Evolutionary conservation across 2,888 invertebrate species (phyloP).

Genomic region (Cephus spinipes): DNA sequence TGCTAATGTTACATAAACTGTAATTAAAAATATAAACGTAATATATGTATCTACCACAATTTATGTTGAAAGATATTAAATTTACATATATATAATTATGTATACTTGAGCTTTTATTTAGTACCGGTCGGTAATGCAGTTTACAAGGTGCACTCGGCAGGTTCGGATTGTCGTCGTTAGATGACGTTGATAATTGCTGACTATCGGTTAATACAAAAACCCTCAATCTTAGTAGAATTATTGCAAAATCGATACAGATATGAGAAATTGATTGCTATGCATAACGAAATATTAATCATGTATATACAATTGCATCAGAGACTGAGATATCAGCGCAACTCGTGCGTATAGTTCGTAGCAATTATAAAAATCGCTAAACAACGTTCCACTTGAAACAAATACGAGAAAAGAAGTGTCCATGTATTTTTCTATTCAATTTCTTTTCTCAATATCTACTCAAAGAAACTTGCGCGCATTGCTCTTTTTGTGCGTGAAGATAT

Average conservation of each 20-base stretch:
- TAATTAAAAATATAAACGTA: neutral
- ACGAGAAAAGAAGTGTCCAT: neutral
- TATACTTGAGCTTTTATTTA: neutral
- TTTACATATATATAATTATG: neutral
- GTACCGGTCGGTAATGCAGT: neutral
- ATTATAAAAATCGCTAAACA: neutral
- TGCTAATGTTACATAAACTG: neutral
- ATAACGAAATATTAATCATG: neutral
- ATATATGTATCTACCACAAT: neutral
- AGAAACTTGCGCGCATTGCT: neutral
- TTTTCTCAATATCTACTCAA: neutral
- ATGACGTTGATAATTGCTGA: neutral
- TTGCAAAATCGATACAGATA: neutral
- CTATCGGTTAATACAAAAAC: neutral
- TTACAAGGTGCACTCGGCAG: neutral
- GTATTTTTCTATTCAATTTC: neutral
- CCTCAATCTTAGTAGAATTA: neutral
- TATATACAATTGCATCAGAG: neutral
- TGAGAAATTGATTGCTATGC: neutral
- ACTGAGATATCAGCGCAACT: neutral
- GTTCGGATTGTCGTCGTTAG: neutral
- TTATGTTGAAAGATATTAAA: neutral
- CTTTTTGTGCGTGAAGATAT: neutral
- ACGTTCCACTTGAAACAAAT: neutral
- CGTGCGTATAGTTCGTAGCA: neutral